phyloP scores from a whole-genome alignment of 2,888 invertebrate species.

The Xestoiulus laeticollis region DNA sequence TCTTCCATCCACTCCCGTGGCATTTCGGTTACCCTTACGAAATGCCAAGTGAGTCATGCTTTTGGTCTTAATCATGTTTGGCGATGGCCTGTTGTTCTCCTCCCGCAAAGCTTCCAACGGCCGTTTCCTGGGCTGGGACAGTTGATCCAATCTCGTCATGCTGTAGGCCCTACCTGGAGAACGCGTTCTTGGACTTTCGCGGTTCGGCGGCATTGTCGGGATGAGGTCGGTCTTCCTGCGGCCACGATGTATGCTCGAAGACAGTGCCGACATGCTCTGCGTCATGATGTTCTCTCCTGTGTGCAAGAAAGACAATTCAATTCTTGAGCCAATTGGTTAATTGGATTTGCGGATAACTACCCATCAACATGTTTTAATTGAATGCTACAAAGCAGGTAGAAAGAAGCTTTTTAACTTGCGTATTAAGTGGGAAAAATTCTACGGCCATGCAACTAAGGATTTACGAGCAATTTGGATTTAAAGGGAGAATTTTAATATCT shows the following conservation, averaged over 20 bases:
- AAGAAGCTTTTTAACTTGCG: not conserved
- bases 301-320: not conserved
- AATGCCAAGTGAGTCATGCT: slow-evolving; percentile 58
- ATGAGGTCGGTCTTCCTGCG: slow-evolving; percentile 78
- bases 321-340: not conserved
- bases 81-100: slow-evolving; percentile 53
- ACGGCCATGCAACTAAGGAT: not conserved
- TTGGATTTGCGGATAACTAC: not conserved
- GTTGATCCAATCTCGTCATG: slow-evolving; percentile 90
- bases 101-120: slow-evolving; percentile 56
- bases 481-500: too few species aligned
- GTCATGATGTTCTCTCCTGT: slow-evolving; percentile 59
- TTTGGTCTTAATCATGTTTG: slow-evolving; percentile 58
- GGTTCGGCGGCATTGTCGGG: slow-evolving; percentile 83
- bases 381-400: not conserved
- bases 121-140: slow-evolving; percentile 75
- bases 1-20: slow-evolving; percentile 3
- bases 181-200: slow-evolving; percentile 66
- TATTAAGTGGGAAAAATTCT: not conserved
- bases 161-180: slow-evolving; percentile 88
- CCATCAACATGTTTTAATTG: not conserved
- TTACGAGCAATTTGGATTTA: not conserved
- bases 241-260: slow-evolving; percentile 59
- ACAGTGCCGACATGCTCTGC: slow-evolving; percentile 60
- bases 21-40: slow-evolving; percentile 51